These are phyloP conservation scores for Poeciliopsis infans DNA, from an alignment of 2,797 vertebrate species.

Conservation along the genomic window DNA sequence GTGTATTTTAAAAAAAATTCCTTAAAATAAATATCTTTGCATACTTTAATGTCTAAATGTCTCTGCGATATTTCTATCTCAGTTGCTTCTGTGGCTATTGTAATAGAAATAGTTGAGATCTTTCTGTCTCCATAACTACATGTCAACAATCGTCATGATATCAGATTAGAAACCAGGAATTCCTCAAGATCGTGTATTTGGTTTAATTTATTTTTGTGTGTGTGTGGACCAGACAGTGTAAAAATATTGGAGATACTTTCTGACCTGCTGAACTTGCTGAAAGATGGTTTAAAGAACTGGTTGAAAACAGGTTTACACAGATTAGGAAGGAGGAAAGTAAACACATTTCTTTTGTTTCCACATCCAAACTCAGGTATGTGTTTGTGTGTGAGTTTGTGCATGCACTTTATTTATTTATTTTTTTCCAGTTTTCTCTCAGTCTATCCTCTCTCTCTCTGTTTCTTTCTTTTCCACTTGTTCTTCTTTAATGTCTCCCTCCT, in stretches of 20 bases:
- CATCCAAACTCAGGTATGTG: conserved; percentile 64
- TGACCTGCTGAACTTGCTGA: conserved; percentile 23
- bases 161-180: not conserved
- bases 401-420: conserved; percentile 48
- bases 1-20: not conserved
- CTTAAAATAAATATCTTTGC: not conserved
- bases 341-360: conserved; percentile 65
- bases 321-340: conserved; percentile 50
- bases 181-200: not conserved
- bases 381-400: conserved; percentile 50
- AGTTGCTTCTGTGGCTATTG: not conserved
- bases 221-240: conserved; percentile 1
- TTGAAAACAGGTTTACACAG: conserved; percentile 48
- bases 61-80: not conserved
- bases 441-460: conserved; percentile 42
- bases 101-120: not conserved
- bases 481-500: conserved; percentile 82
- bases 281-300: conserved; percentile 41
- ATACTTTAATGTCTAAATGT: not conserved
- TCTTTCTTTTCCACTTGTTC: conserved; percentile 75
- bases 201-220: not conserved
- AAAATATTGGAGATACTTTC: conserved; percentile 1
- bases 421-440: conserved; percentile 29
- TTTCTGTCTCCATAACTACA: not conserved
- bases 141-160: not conserved